Conservation (phyloP, 2,797 vertebrate genomes). For the Gadopsis bispinosus region DNA sequence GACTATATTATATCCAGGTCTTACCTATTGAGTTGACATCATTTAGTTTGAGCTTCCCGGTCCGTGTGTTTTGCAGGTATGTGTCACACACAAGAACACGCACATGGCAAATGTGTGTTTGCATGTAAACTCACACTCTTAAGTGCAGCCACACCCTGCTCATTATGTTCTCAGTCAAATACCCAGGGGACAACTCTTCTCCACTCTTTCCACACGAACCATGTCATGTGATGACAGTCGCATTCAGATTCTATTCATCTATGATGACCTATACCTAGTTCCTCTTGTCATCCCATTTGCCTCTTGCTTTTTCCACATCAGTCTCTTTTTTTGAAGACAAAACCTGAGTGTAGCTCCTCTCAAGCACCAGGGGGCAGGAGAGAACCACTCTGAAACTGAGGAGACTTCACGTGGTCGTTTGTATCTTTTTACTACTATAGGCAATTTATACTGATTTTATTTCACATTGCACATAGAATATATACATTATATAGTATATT, state of each 20-base stretch:
- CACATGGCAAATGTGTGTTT: slow-evolving; percentile 29
- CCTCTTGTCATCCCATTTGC: slow-evolving; percentile 8
- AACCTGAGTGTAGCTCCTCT: background rate
- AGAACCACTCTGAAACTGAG: slow-evolving; percentile 36
- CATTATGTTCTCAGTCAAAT: slow-evolving; percentile 37
- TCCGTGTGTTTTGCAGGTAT: slow-evolving; percentile 21
- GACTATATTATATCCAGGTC: background rate
- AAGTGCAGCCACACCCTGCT: slow-evolving; percentile 40
- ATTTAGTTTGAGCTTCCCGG: background rate
- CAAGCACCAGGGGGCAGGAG: slow-evolving; percentile 75
- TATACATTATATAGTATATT: background rate
- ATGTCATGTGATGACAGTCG: slow-evolving; percentile 28
- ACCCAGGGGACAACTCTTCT: slow-evolving; percentile 22
- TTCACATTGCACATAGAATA: background rate
- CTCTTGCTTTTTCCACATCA: slow-evolving; percentile 17
- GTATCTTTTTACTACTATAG: background rate
- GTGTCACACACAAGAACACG: slow-evolving; percentile 20
- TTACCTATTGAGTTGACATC: background rate
- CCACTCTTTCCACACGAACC: slow-evolving; percentile 30
- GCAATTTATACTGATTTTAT: background rate
- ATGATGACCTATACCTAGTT: background rate
- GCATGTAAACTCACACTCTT: slow-evolving; percentile 36
- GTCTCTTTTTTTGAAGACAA: background rate
- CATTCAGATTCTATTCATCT: slow-evolving; percentile 20
- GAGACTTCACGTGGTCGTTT: background rate